Evolutionary conservation across 2,113 vertebrate species (phyloP), one percentile per base, ranked within the genome.

Genomic region (Fulica atra): DNA sequence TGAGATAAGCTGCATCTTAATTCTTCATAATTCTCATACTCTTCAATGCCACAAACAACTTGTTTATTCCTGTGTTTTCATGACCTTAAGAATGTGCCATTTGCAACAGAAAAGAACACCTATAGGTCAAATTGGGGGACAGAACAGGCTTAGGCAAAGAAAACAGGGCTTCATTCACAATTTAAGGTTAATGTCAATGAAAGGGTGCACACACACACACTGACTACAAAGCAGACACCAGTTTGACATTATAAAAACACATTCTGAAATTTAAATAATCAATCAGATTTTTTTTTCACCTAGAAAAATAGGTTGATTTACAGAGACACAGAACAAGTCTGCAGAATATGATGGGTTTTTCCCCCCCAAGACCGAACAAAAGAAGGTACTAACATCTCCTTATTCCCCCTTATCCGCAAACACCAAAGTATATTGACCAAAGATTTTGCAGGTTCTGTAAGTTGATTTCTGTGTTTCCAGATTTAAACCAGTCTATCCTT

Each of bases 81-180:
- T 59, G 31, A 81, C 81, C 73, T 84, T 81, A 61, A 81, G 46
- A 77, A 61, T 2, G 10, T 24, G 85, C 59, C 81, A 92, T 87
- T 92, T 93, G 70, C 90, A 95, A 48, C 35, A 81, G 72, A 57
- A 50, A 42, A 21, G 36, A 89, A 35, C 56, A 81, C 54, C 81
- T 71, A 73, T 5, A 85, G 70, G 78, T 89, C 78, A 35, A 53
- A 8, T 0, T 11, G 20, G n/a, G 44, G 26, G 36, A 8, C 33
- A 48, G 26, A 87, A 23, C 46, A 68, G 57, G 13, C 42, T 76
- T 29, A 59, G 56, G 82, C 24, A 65, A 73, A 57, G 54, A 48
- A 78, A 29, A 53, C 25, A 29, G 24, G 29, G 20, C 40, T 78
- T 13, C 40, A 44, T 73, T 53, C 69, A 60, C 23, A 61, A 84